Percentiles rank a stretch among this genome's conserved stretches.
phyloP scores from a whole-genome alignment of 2,888 invertebrate species.

The Drosophila glabriapex region DNA sequence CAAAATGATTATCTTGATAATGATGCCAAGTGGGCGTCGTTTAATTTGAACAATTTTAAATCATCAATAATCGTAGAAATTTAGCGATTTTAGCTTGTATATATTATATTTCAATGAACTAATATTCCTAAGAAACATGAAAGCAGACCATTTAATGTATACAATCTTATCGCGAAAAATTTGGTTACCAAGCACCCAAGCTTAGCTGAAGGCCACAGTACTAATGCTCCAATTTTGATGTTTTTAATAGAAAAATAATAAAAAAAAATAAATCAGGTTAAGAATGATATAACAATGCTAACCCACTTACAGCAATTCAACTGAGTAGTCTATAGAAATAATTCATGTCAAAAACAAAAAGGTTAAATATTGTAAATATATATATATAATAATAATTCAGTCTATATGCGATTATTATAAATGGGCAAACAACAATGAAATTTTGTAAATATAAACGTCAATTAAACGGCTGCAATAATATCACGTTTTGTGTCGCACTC shows the following conservation, averaged over 20 bases:
- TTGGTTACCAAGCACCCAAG: background rate
- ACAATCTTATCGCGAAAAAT: conserved; percentile 3
- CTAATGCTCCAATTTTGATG: background rate
- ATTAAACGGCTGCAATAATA: conserved; percentile 37
- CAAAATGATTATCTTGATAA: background rate
- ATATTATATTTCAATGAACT: background rate
- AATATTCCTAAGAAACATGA: background rate
- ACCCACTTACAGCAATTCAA: background rate
- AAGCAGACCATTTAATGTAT: background rate
- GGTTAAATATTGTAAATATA: background rate
- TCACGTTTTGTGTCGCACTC: conserved; percentile 57
- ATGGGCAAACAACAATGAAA: background rate
- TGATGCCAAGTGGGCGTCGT: background rate
- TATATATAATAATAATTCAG: background rate
- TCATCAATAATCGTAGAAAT: background rate
- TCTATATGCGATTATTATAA: background rate
- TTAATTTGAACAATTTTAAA: background rate
- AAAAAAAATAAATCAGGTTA: background rate
- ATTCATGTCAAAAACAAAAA: background rate
- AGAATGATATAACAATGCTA: background rate
- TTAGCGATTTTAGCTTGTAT: background rate
- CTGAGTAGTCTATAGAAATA: background rate
- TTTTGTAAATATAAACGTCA: conserved; percentile 12
- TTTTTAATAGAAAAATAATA: background rate
- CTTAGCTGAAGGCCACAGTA: background rate